These are phyloP conservation scores for Cotesia typhae DNA, from an alignment of 1,140 invertebrate species.

Conservation along the genomic window DNA sequence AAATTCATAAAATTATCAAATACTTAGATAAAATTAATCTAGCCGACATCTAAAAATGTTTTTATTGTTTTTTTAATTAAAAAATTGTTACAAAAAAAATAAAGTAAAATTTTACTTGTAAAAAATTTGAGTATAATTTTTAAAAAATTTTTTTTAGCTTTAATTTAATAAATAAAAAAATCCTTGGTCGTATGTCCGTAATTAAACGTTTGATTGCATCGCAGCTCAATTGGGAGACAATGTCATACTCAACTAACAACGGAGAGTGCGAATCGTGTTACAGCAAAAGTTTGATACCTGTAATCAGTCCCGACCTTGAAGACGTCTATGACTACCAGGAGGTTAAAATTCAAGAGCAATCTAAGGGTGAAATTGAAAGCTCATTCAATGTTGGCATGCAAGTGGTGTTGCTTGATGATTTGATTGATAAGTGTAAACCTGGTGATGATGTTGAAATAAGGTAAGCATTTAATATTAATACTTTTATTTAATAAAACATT, in stretches of 20 bases:
- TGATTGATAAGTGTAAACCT: conserved; percentile 87
- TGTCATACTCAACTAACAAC: conserved; percentile 46
- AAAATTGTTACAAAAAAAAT: too few species aligned
- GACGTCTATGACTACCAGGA: conserved; percentile 90
- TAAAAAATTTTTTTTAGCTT: neutral
- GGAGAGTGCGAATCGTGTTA: conserved; percentile 55
- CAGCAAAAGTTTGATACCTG: conserved; percentile 54
- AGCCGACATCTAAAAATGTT: too few species aligned
- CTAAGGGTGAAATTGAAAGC: conserved; percentile 43
- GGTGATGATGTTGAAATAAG: conserved; percentile 87
- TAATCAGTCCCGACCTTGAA: conserved; percentile 68
- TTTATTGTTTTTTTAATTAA: too few species aligned
- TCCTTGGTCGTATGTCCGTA: conserved; percentile 12
- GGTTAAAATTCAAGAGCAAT: conserved; percentile 78
- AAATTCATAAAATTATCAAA: too few species aligned
- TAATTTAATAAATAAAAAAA: conserved; percentile 17
- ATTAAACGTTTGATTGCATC: conserved; percentile 14
- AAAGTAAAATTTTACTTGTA: too few species aligned
- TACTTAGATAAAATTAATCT: too few species aligned
- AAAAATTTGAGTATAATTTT: too few species aligned
- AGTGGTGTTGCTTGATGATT: conserved; percentile 83
- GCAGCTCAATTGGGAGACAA: conserved; percentile 61
- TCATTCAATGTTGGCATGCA: conserved; percentile 48
- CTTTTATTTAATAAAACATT: neutral
- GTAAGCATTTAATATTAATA: conserved; percentile 66